Percentiles rank a stretch among this genome's conserved stretches.
Conservation (phyloP, 2,797 vertebrate genomes). For the Melanotaenia nigrans region DNA sequence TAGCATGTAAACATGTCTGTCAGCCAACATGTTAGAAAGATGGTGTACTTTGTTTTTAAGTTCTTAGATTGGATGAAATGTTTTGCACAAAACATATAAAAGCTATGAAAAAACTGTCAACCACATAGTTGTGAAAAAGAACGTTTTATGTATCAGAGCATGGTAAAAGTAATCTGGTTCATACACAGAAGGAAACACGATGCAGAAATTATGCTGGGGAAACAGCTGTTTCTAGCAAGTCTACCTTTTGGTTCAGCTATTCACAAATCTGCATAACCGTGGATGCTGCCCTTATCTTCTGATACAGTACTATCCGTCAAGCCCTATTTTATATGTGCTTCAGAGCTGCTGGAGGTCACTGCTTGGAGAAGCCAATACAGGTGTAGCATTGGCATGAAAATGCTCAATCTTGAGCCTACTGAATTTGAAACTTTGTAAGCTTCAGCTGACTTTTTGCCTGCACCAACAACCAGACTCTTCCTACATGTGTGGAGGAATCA, state of each 20-base stretch:
- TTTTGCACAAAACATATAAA: not conserved
- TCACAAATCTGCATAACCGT: not conserved
- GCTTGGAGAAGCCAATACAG: not conserved
- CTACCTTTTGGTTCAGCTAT: too few species aligned
- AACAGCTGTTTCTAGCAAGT: too few species aligned
- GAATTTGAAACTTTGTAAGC: too few species aligned
- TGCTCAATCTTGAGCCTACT: too few species aligned
- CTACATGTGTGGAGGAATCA: not conserved
- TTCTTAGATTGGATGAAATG: not conserved
- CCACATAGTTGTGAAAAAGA: too few species aligned
- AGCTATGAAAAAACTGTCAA: not conserved
- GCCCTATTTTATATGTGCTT: not conserved
- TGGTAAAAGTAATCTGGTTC: not conserved
- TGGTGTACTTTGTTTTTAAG: not conserved
- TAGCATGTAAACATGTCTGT: conserved; percentile 56
- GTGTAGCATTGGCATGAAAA: not conserved
- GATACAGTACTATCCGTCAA: too few species aligned
- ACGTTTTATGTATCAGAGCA: not conserved
- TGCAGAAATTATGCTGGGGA: too few species aligned
- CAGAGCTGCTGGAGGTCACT: not conserved
- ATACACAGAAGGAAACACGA: not conserved
- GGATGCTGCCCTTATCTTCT: too few species aligned
- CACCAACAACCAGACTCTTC: not conserved
- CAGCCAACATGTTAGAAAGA: conserved; percentile 13
- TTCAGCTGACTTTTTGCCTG: not conserved